Base-by-base conservation (phyloP, 2,113 vertebrate species). In the Gallinago jamesoni region DNA sequence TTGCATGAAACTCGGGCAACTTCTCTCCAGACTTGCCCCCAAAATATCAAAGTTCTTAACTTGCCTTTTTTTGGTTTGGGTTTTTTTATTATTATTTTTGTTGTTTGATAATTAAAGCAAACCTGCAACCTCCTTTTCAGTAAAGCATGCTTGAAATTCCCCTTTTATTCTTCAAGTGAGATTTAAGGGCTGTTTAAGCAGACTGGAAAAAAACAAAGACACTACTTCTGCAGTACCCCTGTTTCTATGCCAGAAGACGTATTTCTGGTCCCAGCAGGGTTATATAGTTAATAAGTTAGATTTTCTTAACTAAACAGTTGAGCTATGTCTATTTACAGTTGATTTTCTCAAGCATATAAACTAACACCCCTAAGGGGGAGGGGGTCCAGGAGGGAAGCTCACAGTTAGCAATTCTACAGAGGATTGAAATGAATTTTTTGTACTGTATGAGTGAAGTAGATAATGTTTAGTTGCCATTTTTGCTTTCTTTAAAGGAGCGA, bases 331-430 rank as follows among this genome's bases (percentile, higher is more conserved):
- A 33, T 66, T 90, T 80, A 72, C 84, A 93, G 66, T 66, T 84
- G 69, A 85, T 97, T 97, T 96, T 95, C 67, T 90, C 79, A 94
- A 94, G 76, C 66, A 53, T 41, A 53, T 78, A 85, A 94, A 89
- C 84, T 81, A 88, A 74, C 52, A 75, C 50, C 79, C 89, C 72
- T 92, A 77, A 84, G 45, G 74, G 81, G 81, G 22, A 92, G 17
- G 31, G 48, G 67, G 18, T 88, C 55, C 74, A 84, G 33, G 63
- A 91, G 78, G 79, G 62, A 95, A 91, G 76, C 75, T 94, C 66
- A 72, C 68, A 95, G 76, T 96, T 92, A 87, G 81, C 57, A 92
- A 87, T 76, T 82, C 96, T 73, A 62, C n/a, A 60, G 86, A 57
- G 89, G 43, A 73, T 27, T 95, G 57, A 83, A 84, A 96, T 74